Conservation (phyloP, 1,140 invertebrate genomes). For the Rhagoletis pomonella region DNA sequence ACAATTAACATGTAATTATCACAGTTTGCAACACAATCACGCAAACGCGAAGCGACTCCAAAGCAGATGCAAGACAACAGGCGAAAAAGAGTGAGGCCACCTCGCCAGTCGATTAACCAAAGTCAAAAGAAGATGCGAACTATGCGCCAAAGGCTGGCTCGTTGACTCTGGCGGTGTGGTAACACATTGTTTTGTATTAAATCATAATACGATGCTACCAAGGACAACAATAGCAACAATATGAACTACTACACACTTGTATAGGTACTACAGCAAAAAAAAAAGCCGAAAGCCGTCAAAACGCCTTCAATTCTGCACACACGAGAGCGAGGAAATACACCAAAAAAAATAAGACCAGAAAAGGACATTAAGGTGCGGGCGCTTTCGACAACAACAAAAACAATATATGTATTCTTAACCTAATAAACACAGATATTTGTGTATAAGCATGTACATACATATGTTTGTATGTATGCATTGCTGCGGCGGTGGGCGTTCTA, state of each 20-base stretch:
- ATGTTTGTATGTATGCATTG: not conserved
- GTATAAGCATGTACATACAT: not conserved
- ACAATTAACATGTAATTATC: conserved; percentile 55
- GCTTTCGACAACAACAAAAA: not conserved
- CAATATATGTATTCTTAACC: not conserved
- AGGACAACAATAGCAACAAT: not conserved
- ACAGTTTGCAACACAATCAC: conserved; percentile 53
- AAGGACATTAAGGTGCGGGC: not conserved
- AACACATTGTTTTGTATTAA: no score
- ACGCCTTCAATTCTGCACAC: conserved; percentile 16
- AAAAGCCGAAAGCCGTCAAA: conserved; percentile 9
- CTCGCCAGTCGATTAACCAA: not conserved
- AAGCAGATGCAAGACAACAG: not conserved
- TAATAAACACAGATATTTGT: not conserved
- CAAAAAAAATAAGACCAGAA: not conserved
- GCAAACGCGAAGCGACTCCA: not conserved
- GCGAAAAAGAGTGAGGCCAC: not conserved
- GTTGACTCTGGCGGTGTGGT: not conserved
- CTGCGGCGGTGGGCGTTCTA: conserved; percentile 9
- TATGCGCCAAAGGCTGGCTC: not conserved
- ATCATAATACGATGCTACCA: conserved; percentile 18
- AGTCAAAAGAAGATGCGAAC: not conserved
- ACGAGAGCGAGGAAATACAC: not conserved
- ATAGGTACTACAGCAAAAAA: not conserved
- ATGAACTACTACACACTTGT: not conserved